These are phyloP conservation scores for Cephus runcator DNA, from an alignment of 2,888 invertebrate species.

Conservation along the genomic window DNA sequence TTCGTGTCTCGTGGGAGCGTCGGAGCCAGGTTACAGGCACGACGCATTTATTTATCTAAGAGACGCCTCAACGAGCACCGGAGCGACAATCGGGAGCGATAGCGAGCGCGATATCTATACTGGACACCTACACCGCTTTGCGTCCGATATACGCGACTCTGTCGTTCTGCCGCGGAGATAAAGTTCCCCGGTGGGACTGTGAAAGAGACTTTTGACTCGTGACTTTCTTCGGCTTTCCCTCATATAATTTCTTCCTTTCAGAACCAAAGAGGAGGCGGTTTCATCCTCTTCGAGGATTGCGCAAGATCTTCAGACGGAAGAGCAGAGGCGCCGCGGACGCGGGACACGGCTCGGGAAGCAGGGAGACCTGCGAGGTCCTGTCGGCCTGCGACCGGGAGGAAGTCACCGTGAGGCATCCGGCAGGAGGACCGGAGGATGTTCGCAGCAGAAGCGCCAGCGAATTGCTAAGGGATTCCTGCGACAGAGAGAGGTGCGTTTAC, in stretches of 20 bases:
- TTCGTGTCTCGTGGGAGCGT: too few species aligned
- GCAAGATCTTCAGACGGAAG: constrained; percentile 77
- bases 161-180: too few species aligned
- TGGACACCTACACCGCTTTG: too few species aligned
- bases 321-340: constrained; percentile 65
- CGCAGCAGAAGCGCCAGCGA: constrained; percentile 75
- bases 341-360: constrained; percentile 38
- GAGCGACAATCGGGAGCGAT: too few species aligned
- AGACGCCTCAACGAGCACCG: too few species aligned
- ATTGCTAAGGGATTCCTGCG: constrained; percentile 70
- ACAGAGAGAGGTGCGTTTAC: constrained; percentile 50
- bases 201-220: rapidly evolving
- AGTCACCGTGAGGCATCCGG: constrained; percentile 68
- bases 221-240: neutral
- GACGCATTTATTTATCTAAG: too few species aligned
- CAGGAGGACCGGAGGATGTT: constrained; percentile 58
- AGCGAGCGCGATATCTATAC: too few species aligned
- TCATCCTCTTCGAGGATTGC: constrained; percentile 73
- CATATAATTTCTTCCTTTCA: constrained; percentile 40
- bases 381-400: constrained; percentile 60
- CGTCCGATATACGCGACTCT: too few species aligned
- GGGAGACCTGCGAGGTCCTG: constrained; percentile 39
- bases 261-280: constrained; percentile 73
- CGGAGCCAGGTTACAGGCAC: too few species aligned
- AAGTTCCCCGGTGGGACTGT: too few species aligned